phyloP scores from a whole-genome alignment of 2,888 invertebrate genomes.

The Synanthedon tipuliformis region DNA sequence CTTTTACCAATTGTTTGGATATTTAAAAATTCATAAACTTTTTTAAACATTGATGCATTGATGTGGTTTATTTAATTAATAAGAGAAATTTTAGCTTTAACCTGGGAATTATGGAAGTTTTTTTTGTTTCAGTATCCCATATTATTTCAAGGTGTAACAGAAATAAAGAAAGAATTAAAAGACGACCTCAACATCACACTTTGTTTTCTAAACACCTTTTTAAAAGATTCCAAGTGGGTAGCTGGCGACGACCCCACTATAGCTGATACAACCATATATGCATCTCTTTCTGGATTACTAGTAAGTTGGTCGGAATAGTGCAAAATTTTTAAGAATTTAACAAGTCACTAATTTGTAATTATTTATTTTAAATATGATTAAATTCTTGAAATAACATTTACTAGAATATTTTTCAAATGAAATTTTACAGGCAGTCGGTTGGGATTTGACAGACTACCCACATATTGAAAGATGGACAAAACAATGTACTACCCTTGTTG shows the following conservation, averaged over 20 bases:
- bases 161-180: conserved; percentile 63
- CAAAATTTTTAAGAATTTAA: neutral
- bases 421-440: conserved; percentile 62
- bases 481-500: conserved; percentile 68
- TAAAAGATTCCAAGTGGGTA: conserved; percentile 70
- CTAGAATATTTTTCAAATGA: no score
- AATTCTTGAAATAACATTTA: no score
- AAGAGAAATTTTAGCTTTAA: no score
- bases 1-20: no score
- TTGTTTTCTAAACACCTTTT: conserved; percentile 70
- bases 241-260: conserved; percentile 73
- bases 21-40: no score
- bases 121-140: conserved; percentile 68
- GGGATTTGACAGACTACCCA: conserved; percentile 66
- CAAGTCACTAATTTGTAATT: conserved; percentile 2
- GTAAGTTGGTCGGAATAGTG: conserved; percentile 34
- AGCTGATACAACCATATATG: conserved; percentile 73
- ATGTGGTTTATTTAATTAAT: no score
- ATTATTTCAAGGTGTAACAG: conserved; percentile 68
- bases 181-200: conserved; percentile 69
- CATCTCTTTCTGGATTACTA: conserved; percentile 66
- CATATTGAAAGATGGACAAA: conserved; percentile 72
- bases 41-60: no score
- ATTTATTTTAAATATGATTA: no score
- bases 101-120: no score